phyloP scores from a whole-genome alignment of 2,797 vertebrate genomes.

The Carcharodon carcharias region DNA sequence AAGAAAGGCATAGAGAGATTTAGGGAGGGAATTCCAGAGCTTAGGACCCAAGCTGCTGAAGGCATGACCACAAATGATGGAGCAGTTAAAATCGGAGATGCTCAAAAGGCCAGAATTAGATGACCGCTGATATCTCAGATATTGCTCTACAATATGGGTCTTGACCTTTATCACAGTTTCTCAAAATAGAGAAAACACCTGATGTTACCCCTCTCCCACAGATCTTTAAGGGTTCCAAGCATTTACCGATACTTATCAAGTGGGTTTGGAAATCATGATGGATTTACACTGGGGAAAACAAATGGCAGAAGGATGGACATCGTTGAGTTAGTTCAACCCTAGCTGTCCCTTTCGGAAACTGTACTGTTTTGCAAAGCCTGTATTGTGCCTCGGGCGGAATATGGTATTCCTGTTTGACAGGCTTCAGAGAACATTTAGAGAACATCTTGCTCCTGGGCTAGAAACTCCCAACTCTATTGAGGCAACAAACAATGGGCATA shows the following conservation, averaged over 20 bases:
- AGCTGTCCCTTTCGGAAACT: neutral
- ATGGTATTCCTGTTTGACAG: neutral
- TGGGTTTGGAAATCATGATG: neutral
- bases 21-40: neutral
- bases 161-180: neutral
- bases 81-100: neutral
- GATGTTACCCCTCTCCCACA: neutral
- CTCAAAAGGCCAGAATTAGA: neutral
- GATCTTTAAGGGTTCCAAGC: neutral
- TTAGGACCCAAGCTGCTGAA: neutral
- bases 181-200: neutral
- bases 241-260: neutral
- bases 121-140: no score
- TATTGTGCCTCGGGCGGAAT: neutral
- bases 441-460: neutral
- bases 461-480: neutral
- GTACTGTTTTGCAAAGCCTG: neutral
- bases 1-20: neutral
- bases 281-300: neutral
- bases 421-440: neutral
- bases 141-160: neutral
- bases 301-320: neutral
- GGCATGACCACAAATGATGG: neutral
- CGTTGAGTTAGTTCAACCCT: neutral
- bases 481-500: neutral